phyloP scores from a whole-genome alignment of 2,797 vertebrate genomes.

The Acanthurus lineatus region DNA sequence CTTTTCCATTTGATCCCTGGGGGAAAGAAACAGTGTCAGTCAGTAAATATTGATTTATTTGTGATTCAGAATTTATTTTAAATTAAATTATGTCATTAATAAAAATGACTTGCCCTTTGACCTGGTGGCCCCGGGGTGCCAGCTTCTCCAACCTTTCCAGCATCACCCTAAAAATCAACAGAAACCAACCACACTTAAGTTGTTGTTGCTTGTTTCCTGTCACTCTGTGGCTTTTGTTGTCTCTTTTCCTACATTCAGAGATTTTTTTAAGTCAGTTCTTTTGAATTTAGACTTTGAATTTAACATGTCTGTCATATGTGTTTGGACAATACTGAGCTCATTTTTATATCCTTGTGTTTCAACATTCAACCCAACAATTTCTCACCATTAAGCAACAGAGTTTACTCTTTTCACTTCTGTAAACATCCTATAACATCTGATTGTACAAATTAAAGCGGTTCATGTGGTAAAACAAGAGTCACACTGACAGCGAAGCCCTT shows the following conservation, averaged over 20 bases:
- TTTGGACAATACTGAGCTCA: too few species aligned
- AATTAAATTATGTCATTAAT: not conserved
- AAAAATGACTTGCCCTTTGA: slow-evolving; percentile 88
- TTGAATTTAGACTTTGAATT: too few species aligned
- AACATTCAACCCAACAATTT: too few species aligned
- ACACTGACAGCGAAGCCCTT: slow-evolving; percentile 94
- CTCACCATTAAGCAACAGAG: too few species aligned
- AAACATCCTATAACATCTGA: not conserved
- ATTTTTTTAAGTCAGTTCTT: too few species aligned
- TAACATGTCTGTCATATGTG: too few species aligned
- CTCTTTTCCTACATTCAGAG: too few species aligned
- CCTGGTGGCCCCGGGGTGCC: slow-evolving; percentile 91
- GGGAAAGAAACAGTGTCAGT: not conserved
- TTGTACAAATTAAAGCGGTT: not conserved
- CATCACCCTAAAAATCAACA: slow-evolving; percentile 89
- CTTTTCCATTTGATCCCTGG: slow-evolving; percentile 96
- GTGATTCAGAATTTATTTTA: not conserved
- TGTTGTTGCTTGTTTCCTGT: too few species aligned
- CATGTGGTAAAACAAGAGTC: not conserved
- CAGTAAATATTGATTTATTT: not conserved
- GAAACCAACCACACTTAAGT: not conserved
- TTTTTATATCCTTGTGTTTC: too few species aligned
- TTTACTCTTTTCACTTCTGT: too few species aligned
- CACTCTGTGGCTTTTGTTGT: too few species aligned
- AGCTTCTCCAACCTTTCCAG: slow-evolving; percentile 94